Base-by-base conservation (phyloP, 2,797 vertebrate genomes). In the Tragelaphus eurycerus region DNA sequence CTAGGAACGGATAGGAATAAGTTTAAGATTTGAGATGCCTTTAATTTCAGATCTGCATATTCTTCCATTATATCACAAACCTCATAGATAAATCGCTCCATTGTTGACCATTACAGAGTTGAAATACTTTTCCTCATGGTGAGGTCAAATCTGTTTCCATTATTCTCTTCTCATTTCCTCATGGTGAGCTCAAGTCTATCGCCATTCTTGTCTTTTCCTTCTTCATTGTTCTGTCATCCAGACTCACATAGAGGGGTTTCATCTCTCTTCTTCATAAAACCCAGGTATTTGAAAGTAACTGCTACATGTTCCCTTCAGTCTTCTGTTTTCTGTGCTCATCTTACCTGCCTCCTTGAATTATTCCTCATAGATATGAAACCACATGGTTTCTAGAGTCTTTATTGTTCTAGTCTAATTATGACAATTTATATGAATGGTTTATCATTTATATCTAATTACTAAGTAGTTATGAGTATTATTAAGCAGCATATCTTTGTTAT, bases 261-360 rank as follows among this genome's bases (percentile, higher is more conserved):
- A 64, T 96, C 60, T 60, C 29, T 86, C 78, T 83, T 96, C 23
- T 78, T 89, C 31, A 50, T 90, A 82, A 93, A 92, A 96, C 43
- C 34, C 62, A 62, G 50, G 7, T 86, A 79, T 67, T 60, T 95
- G 48, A 89, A 94, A 86, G 17, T 83, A 60, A 55, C 13, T 87
- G 17, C 27, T 83, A 34, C 90, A 64, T 54, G 34, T 46, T 90
- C 43, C 71, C 64, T 88, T 92, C 46, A 71, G 17, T 67, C 43
- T 91, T 90, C 55, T 79, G 1, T 76, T 94, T 55, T 92, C 31
- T 82, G 57, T n/a, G 14, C 38, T 94, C 29, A 10, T 76, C 86
- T 71, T 85, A 81, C 38, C 43, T 87, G 5, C 50, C 84, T 90
- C 62, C 78, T 90, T 76, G 31, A 84, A 31, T 94, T 90, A 93